Evolutionary conservation across 2,797 vertebrate species (phyloP).

Genomic region (Intellagama lesueurii): DNA sequence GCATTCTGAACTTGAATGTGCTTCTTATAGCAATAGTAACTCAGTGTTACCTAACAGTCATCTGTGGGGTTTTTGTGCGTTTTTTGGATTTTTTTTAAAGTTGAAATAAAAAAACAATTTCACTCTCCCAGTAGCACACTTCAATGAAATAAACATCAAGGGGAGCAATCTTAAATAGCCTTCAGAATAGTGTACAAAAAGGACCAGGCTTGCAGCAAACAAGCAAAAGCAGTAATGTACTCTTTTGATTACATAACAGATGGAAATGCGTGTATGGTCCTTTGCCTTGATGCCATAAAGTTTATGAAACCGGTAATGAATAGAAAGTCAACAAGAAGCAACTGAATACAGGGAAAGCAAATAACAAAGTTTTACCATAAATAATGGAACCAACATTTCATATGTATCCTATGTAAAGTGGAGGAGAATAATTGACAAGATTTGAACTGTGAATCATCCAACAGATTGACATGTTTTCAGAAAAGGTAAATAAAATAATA

Average conservation of each 20-base stretch:
- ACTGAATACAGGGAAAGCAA: conserved; percentile 19
- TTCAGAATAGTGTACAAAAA: conserved; percentile 10
- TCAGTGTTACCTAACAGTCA: background rate
- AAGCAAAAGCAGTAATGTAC: conserved; percentile 45
- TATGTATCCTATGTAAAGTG: background rate
- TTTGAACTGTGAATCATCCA: background rate
- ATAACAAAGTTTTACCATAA: conserved; percentile 21
- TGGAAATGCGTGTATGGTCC: background rate
- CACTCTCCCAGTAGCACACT: background rate
- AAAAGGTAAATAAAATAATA: background rate
- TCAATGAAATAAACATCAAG: conserved; percentile 41
- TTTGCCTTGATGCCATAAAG: conserved; percentile 9
- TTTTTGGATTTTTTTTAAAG: background rate
- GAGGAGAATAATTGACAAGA: accelerated
- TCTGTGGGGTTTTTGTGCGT: background rate
- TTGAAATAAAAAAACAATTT: conserved; percentile 17
- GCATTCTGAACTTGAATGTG: background rate
- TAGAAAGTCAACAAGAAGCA: background rate
- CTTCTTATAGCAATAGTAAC: background rate
- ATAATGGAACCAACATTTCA: background rate
- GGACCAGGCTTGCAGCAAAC: conserved; percentile 15
- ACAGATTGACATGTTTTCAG: background rate
- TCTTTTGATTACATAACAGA: conserved; percentile 31
- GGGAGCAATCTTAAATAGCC: background rate
- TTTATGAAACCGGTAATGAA: conserved; percentile 19